Conservation (phyloP, 2,797 vertebrate genomes). For the Cyprinella venusta region DNA sequence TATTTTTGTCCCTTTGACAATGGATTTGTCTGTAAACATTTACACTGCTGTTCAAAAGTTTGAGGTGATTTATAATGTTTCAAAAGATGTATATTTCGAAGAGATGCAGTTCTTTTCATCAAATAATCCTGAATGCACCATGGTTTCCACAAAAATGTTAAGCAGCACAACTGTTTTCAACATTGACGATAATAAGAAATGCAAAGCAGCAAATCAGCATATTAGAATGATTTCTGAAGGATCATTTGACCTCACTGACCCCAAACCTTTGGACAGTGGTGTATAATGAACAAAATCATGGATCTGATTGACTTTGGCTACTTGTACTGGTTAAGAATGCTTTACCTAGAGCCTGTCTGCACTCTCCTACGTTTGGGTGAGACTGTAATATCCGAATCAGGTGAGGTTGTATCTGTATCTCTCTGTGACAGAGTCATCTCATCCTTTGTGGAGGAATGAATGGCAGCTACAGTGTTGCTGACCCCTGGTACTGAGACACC, state of each 20-base stretch:
- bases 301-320: background rate
- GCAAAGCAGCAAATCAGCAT: background rate
- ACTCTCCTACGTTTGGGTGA: constrained; percentile 55
- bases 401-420: constrained; percentile 13
- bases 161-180: background rate
- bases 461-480: constrained; percentile 22
- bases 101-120: too few species aligned
- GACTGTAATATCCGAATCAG: background rate
- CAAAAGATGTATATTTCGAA: background rate
- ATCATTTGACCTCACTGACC: background rate
- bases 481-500: constrained; percentile 23
- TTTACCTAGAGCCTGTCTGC: constrained; percentile 33
- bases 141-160: background rate
- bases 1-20: background rate
- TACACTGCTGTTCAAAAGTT: background rate
- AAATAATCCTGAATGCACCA: background rate
- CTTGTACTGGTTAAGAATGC: background rate
- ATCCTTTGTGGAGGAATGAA: constrained; percentile 25
- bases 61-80: background rate
- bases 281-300: background rate
- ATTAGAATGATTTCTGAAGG: background rate
- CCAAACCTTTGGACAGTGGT: background rate
- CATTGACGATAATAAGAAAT: background rate
- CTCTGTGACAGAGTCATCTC: background rate
- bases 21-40: background rate